These are phyloP conservation scores for Calonectris borealis DNA, from an alignment of 2,113 vertebrate species.

Conservation along the genomic window DNA sequence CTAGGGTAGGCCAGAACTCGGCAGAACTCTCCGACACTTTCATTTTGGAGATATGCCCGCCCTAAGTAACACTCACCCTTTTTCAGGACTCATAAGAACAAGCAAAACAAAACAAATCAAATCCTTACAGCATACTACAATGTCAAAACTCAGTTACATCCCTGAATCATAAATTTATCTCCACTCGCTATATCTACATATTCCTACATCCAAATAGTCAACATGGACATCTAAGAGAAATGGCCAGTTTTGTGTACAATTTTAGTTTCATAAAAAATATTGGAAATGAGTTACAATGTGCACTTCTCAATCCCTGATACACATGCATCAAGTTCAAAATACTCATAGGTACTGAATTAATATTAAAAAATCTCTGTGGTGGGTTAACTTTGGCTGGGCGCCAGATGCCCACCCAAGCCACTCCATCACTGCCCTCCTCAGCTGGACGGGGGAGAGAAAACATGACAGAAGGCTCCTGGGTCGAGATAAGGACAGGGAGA, in stretches of 20 bases:
- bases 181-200: not conserved
- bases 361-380: not conserved
- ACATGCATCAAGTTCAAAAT: not conserved
- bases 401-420: not conserved
- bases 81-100: not conserved
- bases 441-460: not conserved
- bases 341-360: not conserved
- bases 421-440: not conserved
- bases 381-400: not conserved
- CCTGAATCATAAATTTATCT: not conserved
- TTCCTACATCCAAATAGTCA: not conserved
- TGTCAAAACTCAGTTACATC: not conserved
- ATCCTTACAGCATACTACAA: not conserved
- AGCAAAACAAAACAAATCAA: not conserved
- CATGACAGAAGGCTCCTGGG: rapidly evolving
- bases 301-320: not conserved
- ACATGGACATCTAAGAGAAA: not conserved
- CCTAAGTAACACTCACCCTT: not conserved
- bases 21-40: not conserved
- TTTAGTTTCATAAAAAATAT: not conserved
- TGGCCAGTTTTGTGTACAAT: not conserved
- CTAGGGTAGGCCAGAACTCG: rapidly evolving
- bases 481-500: not conserved
- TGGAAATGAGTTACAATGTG: not conserved
- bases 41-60: not conserved